Base-by-base conservation (phyloP, 1,140 invertebrate species). In the Anadara kagoshimensis region DNA sequence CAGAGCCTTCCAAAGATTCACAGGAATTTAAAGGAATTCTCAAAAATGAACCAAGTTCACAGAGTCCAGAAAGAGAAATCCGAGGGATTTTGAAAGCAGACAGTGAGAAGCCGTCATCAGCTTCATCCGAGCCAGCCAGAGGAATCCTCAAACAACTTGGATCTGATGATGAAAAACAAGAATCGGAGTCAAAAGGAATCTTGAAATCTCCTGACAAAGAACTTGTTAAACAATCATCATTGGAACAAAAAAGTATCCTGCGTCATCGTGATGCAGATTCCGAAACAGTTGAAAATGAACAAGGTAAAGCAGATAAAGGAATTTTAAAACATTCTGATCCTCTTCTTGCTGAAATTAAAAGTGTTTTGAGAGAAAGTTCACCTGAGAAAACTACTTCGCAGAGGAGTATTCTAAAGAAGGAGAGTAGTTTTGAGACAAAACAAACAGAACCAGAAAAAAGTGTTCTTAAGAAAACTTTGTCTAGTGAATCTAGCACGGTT, bases 401-500 rank as follows among this genome's bases (percentile, higher is more conserved):
- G 8, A 75, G 61, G 72, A 73, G 81, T 47, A 83, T 84, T 57
- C 66, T 84, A 11, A 84, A 84, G 73, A 83, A 79, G 47, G 81
- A 84, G 20, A 73, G 76, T 66, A 82, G 76, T 57, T 82, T 84
- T 76, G 84, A 84, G 53, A 64, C 69, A 29, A 71, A 73, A 44
- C 78, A 80, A 44, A 74, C 90, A 61, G 92, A 93, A 78, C 67
- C 73, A 7, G 91, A 93, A 61, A 89, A 90, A 11, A 90, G 90
- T 54, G 92, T 93, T 73, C 87, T 88, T 64, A 91, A 91, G 72
- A 91, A 70, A 89, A 89, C 7, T 83, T 89, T 18, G 84, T 86
- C 41, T n/a, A 67, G 53, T 57, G 61, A 58, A 3, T 3, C 29
- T 36, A 36, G 29, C 29, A 36, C 7, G 2, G 7, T 36, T 36